phyloP scores from a whole-genome alignment of 2,888 invertebrate species.

The Sycophila texana region DNA sequence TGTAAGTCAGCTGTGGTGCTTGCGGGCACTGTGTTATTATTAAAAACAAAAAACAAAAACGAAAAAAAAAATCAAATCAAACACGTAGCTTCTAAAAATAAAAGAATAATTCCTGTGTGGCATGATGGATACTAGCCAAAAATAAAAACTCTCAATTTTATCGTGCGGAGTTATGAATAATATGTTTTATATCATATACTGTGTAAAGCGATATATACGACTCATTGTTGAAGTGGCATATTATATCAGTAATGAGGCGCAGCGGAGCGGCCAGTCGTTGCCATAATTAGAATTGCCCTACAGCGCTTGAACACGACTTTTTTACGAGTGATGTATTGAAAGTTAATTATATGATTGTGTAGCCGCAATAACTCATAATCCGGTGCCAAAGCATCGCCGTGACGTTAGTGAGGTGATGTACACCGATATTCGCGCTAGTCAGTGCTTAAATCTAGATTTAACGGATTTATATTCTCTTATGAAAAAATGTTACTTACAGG shows the following conservation, averaged over 20 bases:
- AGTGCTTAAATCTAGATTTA: too few species aligned
- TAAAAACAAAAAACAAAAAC: too few species aligned
- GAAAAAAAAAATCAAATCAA: too few species aligned
- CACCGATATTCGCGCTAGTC: too few species aligned
- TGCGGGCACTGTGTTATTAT: too few species aligned
- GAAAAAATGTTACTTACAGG: too few species aligned
- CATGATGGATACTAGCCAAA: conserved; percentile 25
- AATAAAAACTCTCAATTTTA: conserved; percentile 1
- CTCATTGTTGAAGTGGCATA: conserved; percentile 3
- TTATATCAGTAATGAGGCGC: conserved; percentile 34
- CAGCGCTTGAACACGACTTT: conserved; percentile 6
- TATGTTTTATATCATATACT: conserved; percentile 44
- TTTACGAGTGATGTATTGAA: conserved; percentile 12
- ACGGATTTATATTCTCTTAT: too few species aligned
- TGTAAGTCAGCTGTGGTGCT: not conserved
- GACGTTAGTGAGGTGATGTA: too few species aligned
- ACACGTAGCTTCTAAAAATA: too few species aligned
- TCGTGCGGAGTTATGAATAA: conserved; percentile 29
- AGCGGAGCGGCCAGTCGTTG: not conserved
- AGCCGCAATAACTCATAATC: not conserved
- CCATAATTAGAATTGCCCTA: conserved; percentile 1
- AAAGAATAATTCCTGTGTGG: not conserved
- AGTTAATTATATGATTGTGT: conserved; percentile 6
- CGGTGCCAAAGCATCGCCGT: not conserved
- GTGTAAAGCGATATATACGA: conserved; percentile 29